phyloP scores from a whole-genome alignment of 2,888 invertebrate species.

The Resseliella maxima region DNA sequence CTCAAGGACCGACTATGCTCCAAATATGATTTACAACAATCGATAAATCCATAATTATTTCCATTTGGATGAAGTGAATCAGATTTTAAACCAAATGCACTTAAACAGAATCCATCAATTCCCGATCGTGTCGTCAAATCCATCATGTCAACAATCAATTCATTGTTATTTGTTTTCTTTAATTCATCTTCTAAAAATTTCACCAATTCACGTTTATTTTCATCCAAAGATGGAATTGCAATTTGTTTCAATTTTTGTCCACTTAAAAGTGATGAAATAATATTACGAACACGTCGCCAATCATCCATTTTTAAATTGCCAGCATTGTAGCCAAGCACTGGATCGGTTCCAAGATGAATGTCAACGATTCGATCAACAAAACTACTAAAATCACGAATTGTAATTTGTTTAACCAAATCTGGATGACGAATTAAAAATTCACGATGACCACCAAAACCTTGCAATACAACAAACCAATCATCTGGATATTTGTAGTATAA shows the following conservation, averaged over 20 bases:
- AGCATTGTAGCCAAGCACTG: neutral
- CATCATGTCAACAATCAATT: neutral
- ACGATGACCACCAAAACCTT: too few species aligned
- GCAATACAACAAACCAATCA: too few species aligned
- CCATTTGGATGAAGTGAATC: neutral
- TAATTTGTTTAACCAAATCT: slow-evolving; percentile 25
- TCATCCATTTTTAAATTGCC: neutral
- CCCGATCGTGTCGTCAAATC: neutral
- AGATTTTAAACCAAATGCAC: slow-evolving; percentile 19
- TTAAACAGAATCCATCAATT: slow-evolving; percentile 14
- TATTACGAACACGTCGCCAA: neutral
- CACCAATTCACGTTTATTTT: neutral
- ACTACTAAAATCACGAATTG: slow-evolving; percentile 3
- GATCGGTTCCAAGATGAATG: neutral
- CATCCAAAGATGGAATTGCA: neutral
- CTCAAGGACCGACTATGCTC: neutral
- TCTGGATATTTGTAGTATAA: slow-evolving; percentile 34
- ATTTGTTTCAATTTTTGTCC: slow-evolving; percentile 13
- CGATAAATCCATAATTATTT: neutral
- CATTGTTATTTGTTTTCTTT: neutral
- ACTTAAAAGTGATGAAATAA: neutral
- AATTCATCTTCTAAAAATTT: neutral
- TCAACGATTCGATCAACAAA: too few species aligned
- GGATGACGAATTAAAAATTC: too few species aligned
- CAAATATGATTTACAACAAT: neutral